Evolutionary conservation across 2,113 vertebrate genomes (phyloP).

Genomic region (Etheostoma spectabile): DNA sequence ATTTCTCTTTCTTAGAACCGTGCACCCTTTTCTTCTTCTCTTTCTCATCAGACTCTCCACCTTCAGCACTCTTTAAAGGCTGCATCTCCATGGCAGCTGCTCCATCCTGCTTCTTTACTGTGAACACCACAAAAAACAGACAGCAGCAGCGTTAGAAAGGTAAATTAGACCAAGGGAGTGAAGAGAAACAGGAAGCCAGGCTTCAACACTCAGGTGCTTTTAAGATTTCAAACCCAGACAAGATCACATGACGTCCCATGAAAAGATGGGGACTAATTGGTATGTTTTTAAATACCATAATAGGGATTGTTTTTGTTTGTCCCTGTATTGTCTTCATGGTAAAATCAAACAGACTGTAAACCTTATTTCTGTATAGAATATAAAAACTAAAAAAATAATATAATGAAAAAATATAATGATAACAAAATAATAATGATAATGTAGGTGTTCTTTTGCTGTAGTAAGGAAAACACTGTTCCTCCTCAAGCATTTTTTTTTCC

Average conservation of each 20-base stretch:
- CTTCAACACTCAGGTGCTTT: conserved; percentile 17
- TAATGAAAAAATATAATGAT: no score
- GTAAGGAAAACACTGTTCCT: background rate
- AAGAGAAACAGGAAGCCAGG: background rate
- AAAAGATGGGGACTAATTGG: conserved; percentile 7
- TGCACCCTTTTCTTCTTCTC: conserved; percentile 92
- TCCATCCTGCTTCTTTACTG: conserved; percentile 98
- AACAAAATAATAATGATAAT: no score
- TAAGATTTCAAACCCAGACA: conserved; percentile 16
- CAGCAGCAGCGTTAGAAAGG: conserved; percentile 33
- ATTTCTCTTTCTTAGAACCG: conserved; percentile 97
- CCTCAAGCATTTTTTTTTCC: background rate
- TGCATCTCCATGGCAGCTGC: conserved; percentile 99
- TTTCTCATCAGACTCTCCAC: conserved; percentile 93
- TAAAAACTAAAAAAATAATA: conserved; percentile 5
- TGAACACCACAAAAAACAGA: conserved; percentile 66
- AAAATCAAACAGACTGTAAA: conserved; percentile 1
- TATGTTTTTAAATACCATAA: background rate
- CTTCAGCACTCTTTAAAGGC: conserved; percentile 97
- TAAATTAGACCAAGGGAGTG: conserved; percentile 25
- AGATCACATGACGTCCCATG: background rate
- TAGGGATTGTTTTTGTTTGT: background rate
- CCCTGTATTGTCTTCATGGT: background rate
- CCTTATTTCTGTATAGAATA: background rate
- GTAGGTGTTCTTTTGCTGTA: background rate